Percentiles rank a stretch among this genome's conserved stretches.
These are phyloP conservation scores for Oceanodroma leucorhoa DNA, from an alignment of 2,797 vertebrate species.

Conservation along the genomic window DNA sequence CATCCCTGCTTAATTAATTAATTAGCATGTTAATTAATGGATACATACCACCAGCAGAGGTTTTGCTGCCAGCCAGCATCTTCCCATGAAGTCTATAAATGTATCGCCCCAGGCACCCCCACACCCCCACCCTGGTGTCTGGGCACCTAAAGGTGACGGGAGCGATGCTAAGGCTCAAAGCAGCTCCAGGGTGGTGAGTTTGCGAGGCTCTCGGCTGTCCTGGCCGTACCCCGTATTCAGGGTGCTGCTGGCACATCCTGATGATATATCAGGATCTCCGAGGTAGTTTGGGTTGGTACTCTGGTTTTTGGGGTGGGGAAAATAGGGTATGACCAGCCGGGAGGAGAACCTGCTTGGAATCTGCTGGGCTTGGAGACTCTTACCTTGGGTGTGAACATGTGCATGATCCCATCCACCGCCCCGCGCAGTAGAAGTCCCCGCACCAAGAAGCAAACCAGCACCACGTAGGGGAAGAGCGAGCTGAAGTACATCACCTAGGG, in stretches of 20 bases:
- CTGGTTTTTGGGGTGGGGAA: background rate
- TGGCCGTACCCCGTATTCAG: background rate
- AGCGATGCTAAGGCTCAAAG: background rate
- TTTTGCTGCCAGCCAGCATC: background rate
- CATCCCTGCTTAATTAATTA: slow-evolving; percentile 29
- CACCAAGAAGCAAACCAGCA: slow-evolving; percentile 92
- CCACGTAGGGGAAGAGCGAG: slow-evolving; percentile 93
- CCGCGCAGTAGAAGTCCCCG: slow-evolving; percentile 89
- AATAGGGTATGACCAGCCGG: accelerated
- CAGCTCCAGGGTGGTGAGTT: background rate
- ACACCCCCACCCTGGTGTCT: accelerated
- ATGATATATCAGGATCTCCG: accelerated
- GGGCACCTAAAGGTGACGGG: background rate
- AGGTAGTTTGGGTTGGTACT: background rate
- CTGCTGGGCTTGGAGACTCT: background rate
- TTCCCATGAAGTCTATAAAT: background rate
- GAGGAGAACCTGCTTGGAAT: background rate
- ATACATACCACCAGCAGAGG: background rate
- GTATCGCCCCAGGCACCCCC: background rate
- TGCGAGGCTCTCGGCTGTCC: background rate
- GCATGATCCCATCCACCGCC: slow-evolving; percentile 90
- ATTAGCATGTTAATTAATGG: slow-evolving; percentile 37
- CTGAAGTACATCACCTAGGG: slow-evolving; percentile 97
- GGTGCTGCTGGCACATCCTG: background rate
- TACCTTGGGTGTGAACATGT: slow-evolving; percentile 97